These are phyloP conservation scores for Netelia fuscicornis DNA, from an alignment of 2,888 invertebrate species.

Conservation along the genomic window DNA sequence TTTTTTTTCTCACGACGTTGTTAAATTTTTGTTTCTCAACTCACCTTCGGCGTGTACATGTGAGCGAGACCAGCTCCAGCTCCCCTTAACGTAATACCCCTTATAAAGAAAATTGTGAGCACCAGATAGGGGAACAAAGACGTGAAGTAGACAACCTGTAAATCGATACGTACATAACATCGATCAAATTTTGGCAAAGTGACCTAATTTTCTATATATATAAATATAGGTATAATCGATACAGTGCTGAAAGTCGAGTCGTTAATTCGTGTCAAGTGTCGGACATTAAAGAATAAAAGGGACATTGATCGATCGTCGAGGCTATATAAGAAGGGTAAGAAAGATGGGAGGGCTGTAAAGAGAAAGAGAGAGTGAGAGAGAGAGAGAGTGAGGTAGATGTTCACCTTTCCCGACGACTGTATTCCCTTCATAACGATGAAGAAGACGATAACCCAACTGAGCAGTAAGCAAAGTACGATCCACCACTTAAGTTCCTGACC, in stretches of 20 bases:
- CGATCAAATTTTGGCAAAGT: neutral
- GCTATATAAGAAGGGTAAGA: neutral
- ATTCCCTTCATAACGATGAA: constrained; percentile 98
- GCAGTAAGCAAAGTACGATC: constrained; percentile 94
- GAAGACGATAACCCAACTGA: constrained; percentile 96
- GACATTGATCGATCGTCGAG: constrained; percentile 20
- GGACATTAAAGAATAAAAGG: neutral
- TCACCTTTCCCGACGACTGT: constrained; percentile 97
- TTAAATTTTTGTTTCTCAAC: constrained; percentile 50
- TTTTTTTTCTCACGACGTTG: neutral
- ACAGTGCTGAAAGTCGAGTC: neutral
- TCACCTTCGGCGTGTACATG: constrained; percentile 97
- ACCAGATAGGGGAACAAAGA: constrained; percentile 98
- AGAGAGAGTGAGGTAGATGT: constrained; percentile 10
- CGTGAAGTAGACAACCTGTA: constrained; percentile 96
- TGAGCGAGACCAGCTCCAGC: constrained; percentile 94
- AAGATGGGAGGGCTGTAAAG: too few species aligned
- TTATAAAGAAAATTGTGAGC: constrained; percentile 96
- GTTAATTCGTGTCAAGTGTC: neutral
- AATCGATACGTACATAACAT: constrained; percentile 66
- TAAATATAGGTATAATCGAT: neutral
- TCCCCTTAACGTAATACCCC: constrained; percentile 95
- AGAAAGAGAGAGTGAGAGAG: constrained; percentile 23
- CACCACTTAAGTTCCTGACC: constrained; percentile 96
- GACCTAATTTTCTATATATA: neutral